A percentile compares a stretch with the other conserved stretches of the same genome.
These are phyloP conservation scores for Xyrichtys novacula DNA, from an alignment of 2,797 vertebrate genomes.

Conservation along the genomic window DNA sequence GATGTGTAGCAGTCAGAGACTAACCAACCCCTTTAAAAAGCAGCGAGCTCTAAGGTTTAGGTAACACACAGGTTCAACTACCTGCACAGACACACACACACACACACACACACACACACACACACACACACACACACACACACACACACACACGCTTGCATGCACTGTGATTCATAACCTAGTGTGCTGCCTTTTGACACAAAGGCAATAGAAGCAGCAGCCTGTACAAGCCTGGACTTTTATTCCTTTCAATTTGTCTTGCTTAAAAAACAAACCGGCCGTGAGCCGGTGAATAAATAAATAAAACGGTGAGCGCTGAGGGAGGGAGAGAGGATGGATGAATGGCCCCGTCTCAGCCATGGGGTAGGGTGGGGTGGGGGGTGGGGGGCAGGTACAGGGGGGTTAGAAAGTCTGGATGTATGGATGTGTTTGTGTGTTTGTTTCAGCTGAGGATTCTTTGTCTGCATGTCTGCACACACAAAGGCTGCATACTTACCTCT, in stretches of 20 bases:
- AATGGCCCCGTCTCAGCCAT: conserved; percentile 64
- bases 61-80: conserved; percentile 50
- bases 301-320: conserved; percentile 66
- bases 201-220: conserved; percentile 80
- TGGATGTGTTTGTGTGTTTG: conserved; percentile 15
- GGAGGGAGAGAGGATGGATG: conserved; percentile 77
- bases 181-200: conserved; percentile 77
- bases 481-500: conserved; percentile 3
- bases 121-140: conserved; percentile 33
- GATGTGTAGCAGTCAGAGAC: conserved; percentile 42
- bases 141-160: conserved; percentile 44
- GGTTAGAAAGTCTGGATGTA: conserved; percentile 33
- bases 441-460: conserved; percentile 12
- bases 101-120: no score
- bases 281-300: conserved; percentile 85
- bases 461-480: conserved; percentile 16
- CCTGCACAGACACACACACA: conserved; percentile 23
- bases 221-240: conserved; percentile 78
- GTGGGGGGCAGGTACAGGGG: no score
- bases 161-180: conserved; percentile 81
- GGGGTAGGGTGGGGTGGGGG: no score
- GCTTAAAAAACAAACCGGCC: conserved; percentile 86
- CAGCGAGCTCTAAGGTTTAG: conserved; percentile 51
- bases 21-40: conserved; percentile 56
- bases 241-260: conserved; percentile 88